These are phyloP conservation scores for Ornithorhynchus anatinus DNA, from an alignment of 2,113 vertebrate species.

Conservation along the genomic window DNA sequence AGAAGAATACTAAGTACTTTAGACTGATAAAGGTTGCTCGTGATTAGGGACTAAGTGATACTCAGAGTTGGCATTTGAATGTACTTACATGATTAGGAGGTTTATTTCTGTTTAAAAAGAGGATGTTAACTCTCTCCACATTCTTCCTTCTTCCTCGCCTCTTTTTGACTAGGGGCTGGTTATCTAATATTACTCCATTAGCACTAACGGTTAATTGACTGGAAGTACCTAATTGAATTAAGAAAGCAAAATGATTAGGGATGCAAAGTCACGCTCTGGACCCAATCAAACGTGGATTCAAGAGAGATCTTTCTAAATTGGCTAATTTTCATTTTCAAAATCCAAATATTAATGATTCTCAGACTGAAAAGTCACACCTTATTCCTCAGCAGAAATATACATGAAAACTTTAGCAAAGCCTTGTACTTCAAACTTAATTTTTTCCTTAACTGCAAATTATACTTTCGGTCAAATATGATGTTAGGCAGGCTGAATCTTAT, in stretches of 20 bases:
- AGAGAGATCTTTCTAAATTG: background rate
- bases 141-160: constrained; percentile 94
- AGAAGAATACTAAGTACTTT: background rate
- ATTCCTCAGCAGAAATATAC: constrained; percentile 14
- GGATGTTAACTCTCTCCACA: constrained; percentile 91
- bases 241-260: constrained; percentile 12
- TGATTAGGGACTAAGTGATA: background rate
- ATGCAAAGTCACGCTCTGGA: constrained; percentile 7
- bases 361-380: background rate
- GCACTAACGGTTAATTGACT: constrained; percentile 77
- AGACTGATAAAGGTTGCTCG: background rate
- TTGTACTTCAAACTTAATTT: too few species aligned
- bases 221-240: constrained; percentile 70
- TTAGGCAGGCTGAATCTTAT: too few species aligned
- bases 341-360: background rate
- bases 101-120: constrained; percentile 87
- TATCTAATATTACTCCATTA: constrained; percentile 84
- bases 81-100: constrained; percentile 83
- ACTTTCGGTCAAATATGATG: too few species aligned
- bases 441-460: too few species aligned
- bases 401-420: too few species aligned
- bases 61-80: background rate
- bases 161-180: constrained; percentile 89
- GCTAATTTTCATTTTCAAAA: background rate
- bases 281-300: background rate